Percentiles rank a stretch among this genome's conserved stretches.
These are phyloP conservation scores for Maniola jurtina DNA, from an alignment of 1,140 invertebrate species.

Conservation along the genomic window DNA sequence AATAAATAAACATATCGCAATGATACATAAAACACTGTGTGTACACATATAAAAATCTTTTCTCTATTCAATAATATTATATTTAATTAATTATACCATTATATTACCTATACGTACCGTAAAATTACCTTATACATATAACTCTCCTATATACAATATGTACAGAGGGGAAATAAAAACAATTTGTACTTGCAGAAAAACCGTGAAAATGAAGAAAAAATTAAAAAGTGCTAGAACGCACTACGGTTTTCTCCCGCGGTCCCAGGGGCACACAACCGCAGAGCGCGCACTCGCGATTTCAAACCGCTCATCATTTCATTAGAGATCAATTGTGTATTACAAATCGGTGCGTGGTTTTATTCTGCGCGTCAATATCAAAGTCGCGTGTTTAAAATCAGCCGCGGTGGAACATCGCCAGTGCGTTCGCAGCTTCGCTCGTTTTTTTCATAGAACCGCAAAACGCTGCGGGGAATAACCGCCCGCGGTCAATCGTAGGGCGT, in stretches of 20 bases:
- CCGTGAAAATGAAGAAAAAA: constrained; percentile 53
- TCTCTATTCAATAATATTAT: constrained; percentile 1
- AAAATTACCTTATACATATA: constrained; percentile 19
- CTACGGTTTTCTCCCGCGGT: not conserved
- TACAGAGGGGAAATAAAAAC: constrained; percentile 74
- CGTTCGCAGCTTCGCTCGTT: no score
- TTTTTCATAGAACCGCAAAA: no score
- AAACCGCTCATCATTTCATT: no score
- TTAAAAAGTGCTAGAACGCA: not conserved
- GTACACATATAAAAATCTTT: constrained; percentile 70
- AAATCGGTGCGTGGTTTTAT: no score
- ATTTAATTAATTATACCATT: constrained; percentile 50
- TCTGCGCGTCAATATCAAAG: no score
- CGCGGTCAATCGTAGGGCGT: no score
- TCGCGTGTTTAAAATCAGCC: no score
- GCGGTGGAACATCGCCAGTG: no score
- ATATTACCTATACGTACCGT: constrained; percentile 47
- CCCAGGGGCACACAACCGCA: no score
- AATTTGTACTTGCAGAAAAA: constrained; percentile 78
- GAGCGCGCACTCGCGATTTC: no score
- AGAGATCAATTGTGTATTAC: no score
- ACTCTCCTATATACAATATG: constrained; percentile 71
- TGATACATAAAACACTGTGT: constrained; percentile 56
- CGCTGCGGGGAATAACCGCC: no score
- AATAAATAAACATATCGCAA: constrained; percentile 44